Percentiles rank a stretch among this genome's conserved stretches.
These are phyloP conservation scores for Eudyptes chrysolophus DNA, from an alignment of 2,113 vertebrate genomes.

Conservation along the genomic window DNA sequence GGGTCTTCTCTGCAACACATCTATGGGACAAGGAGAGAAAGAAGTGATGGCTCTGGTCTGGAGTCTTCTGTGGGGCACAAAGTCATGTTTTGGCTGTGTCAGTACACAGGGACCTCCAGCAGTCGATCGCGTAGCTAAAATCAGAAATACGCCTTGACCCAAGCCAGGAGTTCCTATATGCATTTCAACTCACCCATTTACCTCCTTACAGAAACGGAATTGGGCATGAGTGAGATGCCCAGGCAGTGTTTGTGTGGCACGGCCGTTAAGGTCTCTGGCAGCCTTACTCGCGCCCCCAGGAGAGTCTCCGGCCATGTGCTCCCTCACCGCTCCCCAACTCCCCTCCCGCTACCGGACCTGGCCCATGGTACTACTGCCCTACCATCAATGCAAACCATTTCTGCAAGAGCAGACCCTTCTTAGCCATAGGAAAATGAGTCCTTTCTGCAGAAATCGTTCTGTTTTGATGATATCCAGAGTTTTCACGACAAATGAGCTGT, in stretches of 20 bases:
- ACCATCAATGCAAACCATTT: not conserved
- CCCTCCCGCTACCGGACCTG: fast-evolving
- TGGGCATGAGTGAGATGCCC: fast-evolving
- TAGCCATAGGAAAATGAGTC: fast-evolving
- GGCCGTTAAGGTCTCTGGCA: not conserved
- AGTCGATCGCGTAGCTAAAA: not conserved
- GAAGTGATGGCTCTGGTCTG: not conserved
- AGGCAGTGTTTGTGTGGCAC: not conserved
- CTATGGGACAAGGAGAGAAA: not conserved
- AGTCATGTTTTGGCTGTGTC: not conserved
- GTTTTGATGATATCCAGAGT: fast-evolving
- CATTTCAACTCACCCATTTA: not conserved
- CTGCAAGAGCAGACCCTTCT: not conserved
- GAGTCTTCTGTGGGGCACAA: not conserved
- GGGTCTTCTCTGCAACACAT: not conserved
- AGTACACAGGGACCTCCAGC: not conserved
- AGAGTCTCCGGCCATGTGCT: fast-evolving
- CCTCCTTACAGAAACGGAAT: not conserved
- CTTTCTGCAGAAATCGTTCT: not conserved
- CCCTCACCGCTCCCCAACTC: not conserved
- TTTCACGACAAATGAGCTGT: not conserved
- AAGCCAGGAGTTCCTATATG: not conserved
- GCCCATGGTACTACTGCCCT: not conserved
- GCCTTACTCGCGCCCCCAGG: fast-evolving
- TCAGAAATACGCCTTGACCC: not conserved